Base-by-base conservation (phyloP, 2,797 vertebrate genomes). In the Takifugu rubripes region DNA sequence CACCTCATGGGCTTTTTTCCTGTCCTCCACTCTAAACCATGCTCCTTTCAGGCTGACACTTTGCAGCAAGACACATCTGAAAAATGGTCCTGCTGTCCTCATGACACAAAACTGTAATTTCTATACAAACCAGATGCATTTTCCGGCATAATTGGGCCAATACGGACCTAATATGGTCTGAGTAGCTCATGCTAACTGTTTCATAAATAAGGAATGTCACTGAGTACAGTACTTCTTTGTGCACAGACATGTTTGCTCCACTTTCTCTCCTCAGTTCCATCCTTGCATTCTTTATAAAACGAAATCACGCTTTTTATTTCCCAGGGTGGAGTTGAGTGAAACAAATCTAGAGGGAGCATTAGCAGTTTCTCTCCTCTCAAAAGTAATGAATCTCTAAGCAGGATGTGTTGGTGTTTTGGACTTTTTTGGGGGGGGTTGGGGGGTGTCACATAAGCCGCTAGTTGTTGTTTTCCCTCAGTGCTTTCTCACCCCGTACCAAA, bases 301-400 rank as follows among this genome's bases (percentile, higher is more conserved):
- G 0, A 1, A 7, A 5, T 15, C 36, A 1, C 36, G 46, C 40
- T 59, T 10, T 46, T 52, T 40, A 56, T 10, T 46, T 29, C 63
- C 25, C 1, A 5, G 31, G 49, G 33, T 6, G 14, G 55, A 25
- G 48, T 40, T 56, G 64, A 59, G 49, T 11, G 40, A 47, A 64
- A 44, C 31, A 21, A 42, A 52, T 25, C 17, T 52, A 10, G 24
- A 9, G 40, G 29, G 11, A 52, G 47, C 53, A 3, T 9, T 44
- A 12, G 8, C 43, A 16, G n/a, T 0, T 6, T 54, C 29, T 43
- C 12, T 36, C 64, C 53, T 49, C 31, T 12, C 44, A 25, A 5
- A 54, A 70, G 8, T 50, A 52, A 68, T 61, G 50, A 52, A 56
- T 64, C 36, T 61, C 25, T 27, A 29, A 57, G 16, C 50, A 27